Percentiles rank a stretch among this genome's conserved stretches.
Conservation (phyloP, 2,888 invertebrate genomes). For the Ormyrus rosae region DNA sequence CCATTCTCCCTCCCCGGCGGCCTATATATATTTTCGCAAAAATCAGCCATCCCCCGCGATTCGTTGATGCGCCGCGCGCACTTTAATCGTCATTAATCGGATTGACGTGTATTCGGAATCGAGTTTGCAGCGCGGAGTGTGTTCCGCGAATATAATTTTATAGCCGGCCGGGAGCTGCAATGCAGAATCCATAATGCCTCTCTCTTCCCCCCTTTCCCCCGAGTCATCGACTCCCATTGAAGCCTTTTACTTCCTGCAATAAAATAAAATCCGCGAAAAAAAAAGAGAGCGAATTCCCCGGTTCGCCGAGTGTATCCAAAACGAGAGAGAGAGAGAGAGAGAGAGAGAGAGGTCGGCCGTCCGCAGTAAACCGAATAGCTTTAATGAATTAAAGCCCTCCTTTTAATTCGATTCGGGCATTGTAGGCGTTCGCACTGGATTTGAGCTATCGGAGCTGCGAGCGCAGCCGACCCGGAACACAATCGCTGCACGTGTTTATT, state of each 20-base stretch:
- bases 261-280: background rate
- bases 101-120: conserved; percentile 18
- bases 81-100: conserved; percentile 31
- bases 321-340: background rate
- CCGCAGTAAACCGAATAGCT: conserved; percentile 56
- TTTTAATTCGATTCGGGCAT: conserved; percentile 59
- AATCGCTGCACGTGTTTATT: too few relatives aligned
- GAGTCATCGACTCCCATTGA: too few relatives aligned
- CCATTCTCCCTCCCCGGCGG: background rate
- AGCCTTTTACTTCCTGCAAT: background rate
- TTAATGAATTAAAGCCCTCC: conserved; percentile 65
- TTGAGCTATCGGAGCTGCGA: background rate
- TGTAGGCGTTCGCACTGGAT: conserved; percentile 28
- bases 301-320: background rate
- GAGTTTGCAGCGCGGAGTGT: conserved; percentile 13
- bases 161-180: background rate
- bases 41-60: background rate
- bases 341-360: conserved; percentile 7
- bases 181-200: conserved; percentile 19
- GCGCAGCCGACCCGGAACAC: too few relatives aligned
- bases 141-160: conserved; percentile 32
- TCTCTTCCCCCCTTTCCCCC: background rate
- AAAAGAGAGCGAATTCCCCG: background rate
- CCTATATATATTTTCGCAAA: background rate
- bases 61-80: background rate